Base-by-base conservation (phyloP, 2,113 vertebrate genomes). In the Strigops habroptila region DNA sequence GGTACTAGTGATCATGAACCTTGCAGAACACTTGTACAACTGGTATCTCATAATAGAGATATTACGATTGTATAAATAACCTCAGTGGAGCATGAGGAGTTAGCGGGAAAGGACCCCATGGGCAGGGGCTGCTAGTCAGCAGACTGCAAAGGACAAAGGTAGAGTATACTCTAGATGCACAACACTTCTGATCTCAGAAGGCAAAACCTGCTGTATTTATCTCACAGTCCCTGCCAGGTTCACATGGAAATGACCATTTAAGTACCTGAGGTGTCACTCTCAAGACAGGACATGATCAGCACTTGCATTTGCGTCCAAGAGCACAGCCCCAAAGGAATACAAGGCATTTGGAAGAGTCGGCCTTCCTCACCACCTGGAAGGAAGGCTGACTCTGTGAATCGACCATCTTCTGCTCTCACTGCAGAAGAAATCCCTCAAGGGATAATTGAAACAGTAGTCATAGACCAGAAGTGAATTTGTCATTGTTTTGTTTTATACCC, bases 401-500 rank as follows among this genome's bases (percentile, higher is more conserved):
- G 23, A 63, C 17, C 19, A 30, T 53, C 55, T 81, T 74, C 63
- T 93, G 76, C 43, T 82, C 46, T 92, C 59, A 46, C 39, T 15
- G 4, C 37, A 30, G 91, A 74, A 90, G 57, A 90, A 93, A 86
- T 71, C 69, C 55, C 48, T 83, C 15, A 7, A 1, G 5, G 76
- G 12, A 43, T 48, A 37, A 30, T 60, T 71, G 35, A 31, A 96
- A 91, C 35, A 37, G 62, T 65, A 86, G 27, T 83, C 33, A 78
- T 75, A 84, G 81, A 51, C 43, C 69, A 68, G 51, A 88, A 95
- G 8, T 0, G 0, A 79, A 60, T 78, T 84, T 75, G 65, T 84
- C 81, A 64, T 78, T 90, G 64, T 76, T 89, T 94, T 92, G 86
- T 91, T 91, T 92, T 94, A 60, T 78, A 91, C 70, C 12, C 60